Evolutionary conservation across 1,140 invertebrate species (phyloP).

Genomic region (Rhagoletis pomonella): DNA sequence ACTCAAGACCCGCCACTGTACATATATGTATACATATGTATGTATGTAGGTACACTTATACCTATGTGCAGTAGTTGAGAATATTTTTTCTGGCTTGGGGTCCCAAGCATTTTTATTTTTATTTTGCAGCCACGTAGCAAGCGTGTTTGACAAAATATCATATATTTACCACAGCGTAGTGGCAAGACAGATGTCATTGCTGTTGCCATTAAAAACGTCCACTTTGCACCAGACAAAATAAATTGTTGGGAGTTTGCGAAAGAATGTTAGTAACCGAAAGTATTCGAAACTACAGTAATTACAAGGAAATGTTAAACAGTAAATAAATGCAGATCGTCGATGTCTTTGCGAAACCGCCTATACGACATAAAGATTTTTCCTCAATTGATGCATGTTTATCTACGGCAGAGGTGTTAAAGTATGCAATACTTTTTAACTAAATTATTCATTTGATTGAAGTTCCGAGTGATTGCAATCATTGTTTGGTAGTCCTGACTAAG

Average conservation of each 20-base stretch:
- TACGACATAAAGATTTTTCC: too few relatives aligned
- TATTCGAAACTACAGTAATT: slow-evolving; percentile 32
- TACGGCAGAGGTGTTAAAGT: too few relatives aligned
- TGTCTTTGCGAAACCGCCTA: too few relatives aligned
- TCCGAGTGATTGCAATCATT: too few relatives aligned
- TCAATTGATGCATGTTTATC: too few relatives aligned
- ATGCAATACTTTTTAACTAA: too few relatives aligned
- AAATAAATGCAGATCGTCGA: background rate
- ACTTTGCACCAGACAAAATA: background rate
- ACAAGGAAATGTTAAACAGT: slow-evolving; percentile 24
- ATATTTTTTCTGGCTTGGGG: slow-evolving; percentile 3
- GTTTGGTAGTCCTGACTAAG: too few relatives aligned
- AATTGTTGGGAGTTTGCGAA: background rate
- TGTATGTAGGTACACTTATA: background rate
- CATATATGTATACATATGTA: background rate
- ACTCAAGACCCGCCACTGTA: background rate
- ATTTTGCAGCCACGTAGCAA: slow-evolving; percentile 43
- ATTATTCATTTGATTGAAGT: too few relatives aligned
- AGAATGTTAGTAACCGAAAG: background rate
- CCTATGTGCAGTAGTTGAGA: slow-evolving; percentile 6
- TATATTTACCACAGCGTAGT: slow-evolving; percentile 19
- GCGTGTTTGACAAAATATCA: slow-evolving; percentile 43
- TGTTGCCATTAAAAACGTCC: slow-evolving; percentile 24
- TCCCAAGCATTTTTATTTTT: slow-evolving; percentile 6
- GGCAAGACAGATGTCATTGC: slow-evolving; percentile 19